Evolutionary conservation across 2,888 invertebrate species (phyloP).

Genomic region (Brachynemurus nebulosus): DNA sequence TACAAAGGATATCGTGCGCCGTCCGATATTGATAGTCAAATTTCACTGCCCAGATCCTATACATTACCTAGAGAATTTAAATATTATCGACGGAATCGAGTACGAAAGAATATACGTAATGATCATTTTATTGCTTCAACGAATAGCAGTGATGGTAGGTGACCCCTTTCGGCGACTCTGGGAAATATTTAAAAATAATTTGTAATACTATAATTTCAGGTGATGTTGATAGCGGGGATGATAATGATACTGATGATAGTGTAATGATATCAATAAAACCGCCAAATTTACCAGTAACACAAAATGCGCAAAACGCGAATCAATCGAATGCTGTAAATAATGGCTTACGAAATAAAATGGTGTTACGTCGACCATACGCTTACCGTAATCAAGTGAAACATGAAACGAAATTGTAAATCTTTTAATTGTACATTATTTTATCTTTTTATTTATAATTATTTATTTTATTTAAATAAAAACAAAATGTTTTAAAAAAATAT

Average conservation of each 20-base stretch:
- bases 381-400: slow-evolving; percentile 11
- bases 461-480: too few relatives aligned
- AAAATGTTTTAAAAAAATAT: too few relatives aligned
- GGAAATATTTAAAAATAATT: too few relatives aligned
- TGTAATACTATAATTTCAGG: too few relatives aligned
- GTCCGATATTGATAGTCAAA: slow-evolving; percentile 64
- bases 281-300: background rate
- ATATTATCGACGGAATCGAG: slow-evolving; percentile 49
- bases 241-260: slow-evolving; percentile 24
- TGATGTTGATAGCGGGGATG: slow-evolving; percentile 70
- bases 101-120: slow-evolving; percentile 42
- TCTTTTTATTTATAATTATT: too few relatives aligned
- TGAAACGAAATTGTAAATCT: slow-evolving; percentile 8
- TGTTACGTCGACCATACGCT: slow-evolving; percentile 7
- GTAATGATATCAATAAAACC: slow-evolving; percentile 2
- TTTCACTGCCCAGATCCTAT: slow-evolving; percentile 71
- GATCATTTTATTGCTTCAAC: slow-evolving; percentile 65
- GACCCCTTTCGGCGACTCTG: too few relatives aligned
- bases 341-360: slow-evolving; percentile 3
- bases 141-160: slow-evolving; percentile 70
- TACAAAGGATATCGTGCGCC: slow-evolving; percentile 40
- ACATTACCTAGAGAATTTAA: slow-evolving; percentile 76
- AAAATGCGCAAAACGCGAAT: background rate
- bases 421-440: too few relatives aligned
- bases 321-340: background rate